Evolutionary conservation across 1,140 invertebrate species (phyloP), one percentile per base, ranked within the genome.

Genomic region (Bombus huntii): DNA sequence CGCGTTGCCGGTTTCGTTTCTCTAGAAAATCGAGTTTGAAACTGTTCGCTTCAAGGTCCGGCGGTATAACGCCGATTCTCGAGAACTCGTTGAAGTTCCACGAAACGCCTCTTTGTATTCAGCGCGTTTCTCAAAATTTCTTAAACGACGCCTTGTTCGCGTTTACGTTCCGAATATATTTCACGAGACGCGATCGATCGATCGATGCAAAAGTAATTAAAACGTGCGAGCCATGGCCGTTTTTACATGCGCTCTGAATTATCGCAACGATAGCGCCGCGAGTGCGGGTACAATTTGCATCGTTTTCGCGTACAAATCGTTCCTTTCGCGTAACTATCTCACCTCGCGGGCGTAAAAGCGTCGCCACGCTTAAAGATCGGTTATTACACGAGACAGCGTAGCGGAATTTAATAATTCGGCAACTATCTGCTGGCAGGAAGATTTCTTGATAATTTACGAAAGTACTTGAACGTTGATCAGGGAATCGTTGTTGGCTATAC

Each of bases 221-320:
- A 70, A 81, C 1, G 4, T 13, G 34, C 28, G 34, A 25, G 31
- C 6, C 47, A 2, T 0, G 1, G 2, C 1, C 3, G 18, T 9
- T 12, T 42, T 62, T 59, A 13, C 22, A 8, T 0, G 15, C 12
- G 2, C 37, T 31, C n/a, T 25, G 9, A 71, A 62, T 31, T 73
- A 59, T 22, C 25, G n/a, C 34, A 0, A 62, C 59, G 68, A 53
- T 22, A 57, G 37, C 18, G 5, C 47, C 9, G 59, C 1, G 62
- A 74, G 28, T 72, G 34, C 68, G 79, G 28, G 34, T 34, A 66
- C 66, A 83, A 83, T 83, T 83, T 66, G 13, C 59, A 10, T 1
- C 53, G 39, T 65, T 65, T 78, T 39, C 59, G 6, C 37, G 10
- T 22, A 53, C 47, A 28, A 39, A 25, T 39, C 53, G 5, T n/a